phyloP scores from a whole-genome alignment of 2,888 invertebrate species.

The Creontiades dilutus region DNA sequence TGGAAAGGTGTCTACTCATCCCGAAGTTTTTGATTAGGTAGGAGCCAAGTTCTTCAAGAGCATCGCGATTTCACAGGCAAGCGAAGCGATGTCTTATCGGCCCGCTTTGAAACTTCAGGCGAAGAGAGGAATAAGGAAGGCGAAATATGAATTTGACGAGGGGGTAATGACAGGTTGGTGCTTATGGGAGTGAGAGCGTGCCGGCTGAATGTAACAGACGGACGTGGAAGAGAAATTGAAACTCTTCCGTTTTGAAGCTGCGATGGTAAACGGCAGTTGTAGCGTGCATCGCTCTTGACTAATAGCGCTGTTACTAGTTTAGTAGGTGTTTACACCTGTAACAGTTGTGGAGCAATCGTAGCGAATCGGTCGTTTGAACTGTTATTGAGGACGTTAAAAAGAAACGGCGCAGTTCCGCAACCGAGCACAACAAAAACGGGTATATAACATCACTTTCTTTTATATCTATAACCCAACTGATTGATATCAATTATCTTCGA shows the following conservation, averaged over 20 bases:
- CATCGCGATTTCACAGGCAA: slow-evolving; percentile 12
- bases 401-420: no score
- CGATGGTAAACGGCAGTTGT: neutral
- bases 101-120: neutral
- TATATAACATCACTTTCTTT: no score
- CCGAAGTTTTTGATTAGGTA: neutral
- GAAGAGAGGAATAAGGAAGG: neutral
- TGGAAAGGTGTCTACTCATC: neutral
- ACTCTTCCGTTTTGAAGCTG: slow-evolving; percentile 1
- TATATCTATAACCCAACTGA: no score
- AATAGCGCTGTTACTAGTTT: no score
- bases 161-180: neutral
- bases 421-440: no score
- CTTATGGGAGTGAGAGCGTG: slow-evolving; percentile 18
- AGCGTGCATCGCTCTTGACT: neutral
- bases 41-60: neutral
- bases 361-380: no score
- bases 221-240: neutral
- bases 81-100: neutral
- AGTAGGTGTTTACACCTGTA: no score
- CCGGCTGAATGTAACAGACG: neutral
- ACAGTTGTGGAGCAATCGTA: no score
- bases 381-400: no score
- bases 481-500: no score
- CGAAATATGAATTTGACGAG: neutral